These are phyloP conservation scores for Rhorus exstirpatorius DNA, from an alignment of 2,888 invertebrate genomes.

Conservation along the genomic window DNA sequence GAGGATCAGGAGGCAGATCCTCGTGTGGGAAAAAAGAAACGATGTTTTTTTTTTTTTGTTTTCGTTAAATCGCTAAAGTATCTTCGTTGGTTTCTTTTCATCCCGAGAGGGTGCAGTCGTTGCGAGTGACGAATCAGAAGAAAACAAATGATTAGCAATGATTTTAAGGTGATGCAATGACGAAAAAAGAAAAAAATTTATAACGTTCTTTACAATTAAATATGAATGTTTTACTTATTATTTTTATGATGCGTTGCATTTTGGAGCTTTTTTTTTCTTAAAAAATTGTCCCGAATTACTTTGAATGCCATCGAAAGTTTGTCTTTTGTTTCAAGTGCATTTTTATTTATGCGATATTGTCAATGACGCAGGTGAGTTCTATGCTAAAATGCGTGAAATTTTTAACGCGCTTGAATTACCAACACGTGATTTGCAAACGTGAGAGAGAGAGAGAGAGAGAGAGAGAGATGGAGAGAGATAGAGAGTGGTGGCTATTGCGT, in stretches of 20 bases:
- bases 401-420: slow-evolving; percentile 67
- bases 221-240: no score
- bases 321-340: no score
- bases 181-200: no score
- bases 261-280: no score
- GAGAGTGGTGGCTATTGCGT: slow-evolving; percentile 65
- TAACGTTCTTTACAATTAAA: no score
- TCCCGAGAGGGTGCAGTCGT: neutral
- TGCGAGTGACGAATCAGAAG: neutral
- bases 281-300: no score
- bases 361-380: slow-evolving; percentile 45
- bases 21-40: neutral
- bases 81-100: neutral
- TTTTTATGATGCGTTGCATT: no score
- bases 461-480: no score
- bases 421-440: slow-evolving; percentile 66
- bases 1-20: neutral
- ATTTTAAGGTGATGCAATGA: no score
- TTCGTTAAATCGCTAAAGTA: neutral
- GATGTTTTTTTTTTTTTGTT: neutral
- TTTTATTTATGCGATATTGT: slow-evolving; percentile 11
- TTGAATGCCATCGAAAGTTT: no score
- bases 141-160: no score
- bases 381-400: slow-evolving; percentile 45
- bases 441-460: no score